Evolutionary conservation across 2,888 invertebrate genomes (phyloP).

Genomic region (Hirtodrosophila cameraria): DNA sequence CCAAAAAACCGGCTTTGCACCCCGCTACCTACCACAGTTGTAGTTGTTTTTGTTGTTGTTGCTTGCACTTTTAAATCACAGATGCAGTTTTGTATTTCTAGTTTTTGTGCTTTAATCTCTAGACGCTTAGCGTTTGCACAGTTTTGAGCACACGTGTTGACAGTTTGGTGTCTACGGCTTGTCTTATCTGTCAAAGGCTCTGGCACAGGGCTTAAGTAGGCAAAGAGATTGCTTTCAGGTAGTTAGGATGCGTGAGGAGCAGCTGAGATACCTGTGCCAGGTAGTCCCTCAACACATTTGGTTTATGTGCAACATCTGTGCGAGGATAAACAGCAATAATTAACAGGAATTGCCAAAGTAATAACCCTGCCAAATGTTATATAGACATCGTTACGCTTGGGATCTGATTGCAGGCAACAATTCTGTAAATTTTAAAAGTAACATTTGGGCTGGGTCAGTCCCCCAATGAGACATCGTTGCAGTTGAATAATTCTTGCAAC

Average conservation of each 20-base stretch:
- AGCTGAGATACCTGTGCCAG: constrained; percentile 47
- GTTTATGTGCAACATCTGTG: constrained; percentile 59
- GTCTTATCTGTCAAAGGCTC: constrained; percentile 1
- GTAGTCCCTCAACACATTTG: constrained; percentile 12
- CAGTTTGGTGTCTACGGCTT: constrained; percentile 18
- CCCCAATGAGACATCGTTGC: constrained; percentile 28
- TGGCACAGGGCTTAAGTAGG: constrained; percentile 50
- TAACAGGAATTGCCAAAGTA: constrained; percentile 22
- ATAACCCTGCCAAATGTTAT: background rate
- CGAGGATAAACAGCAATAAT: constrained; percentile 7
- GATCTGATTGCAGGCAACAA: background rate
- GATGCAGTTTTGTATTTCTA: constrained; percentile 14
- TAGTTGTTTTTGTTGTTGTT: constrained; percentile 23
- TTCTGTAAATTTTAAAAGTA: background rate
- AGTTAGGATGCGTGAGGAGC: background rate
- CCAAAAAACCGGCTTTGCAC: constrained; percentile 55
- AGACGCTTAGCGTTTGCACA: constrained; percentile 50
- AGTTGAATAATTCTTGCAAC: constrained; percentile 32
- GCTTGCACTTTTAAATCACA: constrained; percentile 59
- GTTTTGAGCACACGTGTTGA: constrained; percentile 39
- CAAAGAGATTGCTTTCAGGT: constrained; percentile 4
- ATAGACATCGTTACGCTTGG: background rate
- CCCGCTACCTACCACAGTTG: constrained; percentile 56
- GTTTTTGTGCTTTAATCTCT: constrained; percentile 20
- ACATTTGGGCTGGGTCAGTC: background rate